Conservation (phyloP, 2,888 invertebrate genomes). For the Laothoe populi region DNA sequence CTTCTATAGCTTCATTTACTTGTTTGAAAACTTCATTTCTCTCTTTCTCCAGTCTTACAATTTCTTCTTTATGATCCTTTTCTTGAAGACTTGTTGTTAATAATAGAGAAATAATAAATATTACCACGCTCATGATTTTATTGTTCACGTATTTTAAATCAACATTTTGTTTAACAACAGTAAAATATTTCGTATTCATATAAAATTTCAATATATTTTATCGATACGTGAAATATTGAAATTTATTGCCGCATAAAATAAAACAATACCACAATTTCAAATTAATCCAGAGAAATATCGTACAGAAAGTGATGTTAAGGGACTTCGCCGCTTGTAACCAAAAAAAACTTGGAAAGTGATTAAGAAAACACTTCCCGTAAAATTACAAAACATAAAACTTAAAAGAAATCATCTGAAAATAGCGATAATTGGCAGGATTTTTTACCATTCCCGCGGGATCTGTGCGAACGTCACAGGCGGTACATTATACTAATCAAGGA, state of each 20-base stretch:
- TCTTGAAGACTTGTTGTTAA: not conserved
- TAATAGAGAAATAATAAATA: constrained; percentile 16
- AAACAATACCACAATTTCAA: not conserved
- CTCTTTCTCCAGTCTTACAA: constrained; percentile 48
- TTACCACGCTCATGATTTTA: not conserved
- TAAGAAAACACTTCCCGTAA: not conserved
- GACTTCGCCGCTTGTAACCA: too few relatives aligned
- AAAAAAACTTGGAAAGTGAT: too few relatives aligned
- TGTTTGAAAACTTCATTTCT: constrained; percentile 48
- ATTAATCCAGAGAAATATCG: not conserved
- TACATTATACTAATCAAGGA: constrained; percentile 9
- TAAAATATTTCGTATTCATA: not conserved
- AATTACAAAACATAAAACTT: not conserved
- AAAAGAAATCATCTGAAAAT: not conserved
- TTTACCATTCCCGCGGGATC: not conserved
- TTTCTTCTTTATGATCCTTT: constrained; percentile 36
- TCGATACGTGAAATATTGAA: not conserved
- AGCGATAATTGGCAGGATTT: not conserved
- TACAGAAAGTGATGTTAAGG: too few relatives aligned
- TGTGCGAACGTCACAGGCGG: not conserved
- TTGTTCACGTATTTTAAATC: not conserved
- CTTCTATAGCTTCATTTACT: constrained; percentile 57
- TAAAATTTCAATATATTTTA: constrained; percentile 16
- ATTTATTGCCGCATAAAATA: constrained; percentile 18
- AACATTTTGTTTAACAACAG: not conserved